Evolutionary conservation across 1,140 invertebrate species (phyloP).

Genomic region (Dendroctonus ponderosae): DNA sequence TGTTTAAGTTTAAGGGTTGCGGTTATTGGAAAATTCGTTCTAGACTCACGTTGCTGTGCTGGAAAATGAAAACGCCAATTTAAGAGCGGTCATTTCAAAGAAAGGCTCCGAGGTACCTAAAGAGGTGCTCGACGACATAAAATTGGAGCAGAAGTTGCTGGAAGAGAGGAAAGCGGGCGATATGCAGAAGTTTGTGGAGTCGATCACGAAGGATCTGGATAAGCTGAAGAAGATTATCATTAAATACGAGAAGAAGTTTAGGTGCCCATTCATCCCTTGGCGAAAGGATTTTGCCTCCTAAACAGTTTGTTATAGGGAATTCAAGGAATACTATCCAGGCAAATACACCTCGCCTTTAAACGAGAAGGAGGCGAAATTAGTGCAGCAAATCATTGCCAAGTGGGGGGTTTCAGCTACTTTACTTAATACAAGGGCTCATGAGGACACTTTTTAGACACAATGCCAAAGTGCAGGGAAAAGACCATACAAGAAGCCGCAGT

Average conservation of each 20-base stretch:
- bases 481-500: neutral
- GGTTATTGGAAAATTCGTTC: neutral
- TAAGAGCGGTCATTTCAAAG: slow-evolving; percentile 22
- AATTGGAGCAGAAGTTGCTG: slow-evolving; percentile 5
- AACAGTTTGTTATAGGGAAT: slow-evolving; percentile 21
- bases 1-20: neutral
- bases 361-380: slow-evolving; percentile 31
- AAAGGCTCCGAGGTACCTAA: neutral
- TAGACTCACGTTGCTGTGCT: slow-evolving; percentile 15
- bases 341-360: slow-evolving; percentile 21
- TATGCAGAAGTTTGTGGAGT: slow-evolving; percentile 14
- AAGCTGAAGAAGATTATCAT: slow-evolving; percentile 35
- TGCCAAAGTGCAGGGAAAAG: slow-evolving; percentile 15
- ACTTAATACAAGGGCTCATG: neutral
- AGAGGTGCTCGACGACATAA: neutral
- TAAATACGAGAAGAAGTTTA: slow-evolving; percentile 34
- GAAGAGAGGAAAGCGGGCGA: slow-evolving; percentile 12
- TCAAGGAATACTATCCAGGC: slow-evolving; percentile 10
- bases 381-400: slow-evolving; percentile 30
- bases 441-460: slow-evolving; percentile 8
- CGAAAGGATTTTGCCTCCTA: neutral
- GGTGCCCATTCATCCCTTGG: slow-evolving; percentile 6
- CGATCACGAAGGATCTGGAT: slow-evolving; percentile 14
- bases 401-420: slow-evolving; percentile 11
- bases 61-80: slow-evolving; percentile 25